Conservation (phyloP, 2,113 vertebrate species). For the Plecotus auritus region DNA sequence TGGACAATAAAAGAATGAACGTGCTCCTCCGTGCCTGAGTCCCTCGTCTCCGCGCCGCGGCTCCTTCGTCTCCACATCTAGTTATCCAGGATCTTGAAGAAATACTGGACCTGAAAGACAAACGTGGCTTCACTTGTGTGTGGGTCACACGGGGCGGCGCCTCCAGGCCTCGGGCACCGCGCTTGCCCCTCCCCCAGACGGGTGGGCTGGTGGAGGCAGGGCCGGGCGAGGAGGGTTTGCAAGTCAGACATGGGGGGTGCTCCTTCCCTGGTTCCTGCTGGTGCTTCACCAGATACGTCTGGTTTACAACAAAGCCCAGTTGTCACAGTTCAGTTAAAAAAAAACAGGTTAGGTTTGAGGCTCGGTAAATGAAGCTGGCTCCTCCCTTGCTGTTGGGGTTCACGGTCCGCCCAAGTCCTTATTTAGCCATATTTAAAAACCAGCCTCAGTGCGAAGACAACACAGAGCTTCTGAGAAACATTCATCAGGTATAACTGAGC, state of each 20-base stretch:
- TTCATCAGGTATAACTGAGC: not conserved
- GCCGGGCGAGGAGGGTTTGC: fast-evolving
- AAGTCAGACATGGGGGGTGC: not conserved
- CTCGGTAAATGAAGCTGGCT: not conserved
- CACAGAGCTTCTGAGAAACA: not conserved
- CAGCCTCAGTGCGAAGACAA: not conserved
- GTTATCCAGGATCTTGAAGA: slow-evolving; percentile 94
- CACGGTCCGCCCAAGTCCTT: not conserved
- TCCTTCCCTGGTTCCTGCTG: not conserved
- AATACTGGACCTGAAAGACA: slow-evolving; percentile 91
- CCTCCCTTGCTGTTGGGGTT: not conserved
- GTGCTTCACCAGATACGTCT: not conserved
- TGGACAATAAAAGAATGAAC: slow-evolving; percentile 91
- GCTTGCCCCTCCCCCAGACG: not conserved
- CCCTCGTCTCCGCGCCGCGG: not conserved
- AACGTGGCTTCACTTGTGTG: not conserved
- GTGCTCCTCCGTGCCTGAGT: slow-evolving; percentile 62
- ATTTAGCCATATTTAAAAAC: not conserved
- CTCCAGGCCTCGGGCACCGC: not conserved
- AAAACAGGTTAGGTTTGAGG: not conserved
- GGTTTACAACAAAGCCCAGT: not conserved
- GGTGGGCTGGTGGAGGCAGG: not conserved
- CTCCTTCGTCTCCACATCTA: slow-evolving; percentile 19
- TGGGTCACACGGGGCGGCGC: not conserved
- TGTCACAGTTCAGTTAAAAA: not conserved